These are phyloP conservation scores for Hydropotes inermis DNA, from an alignment of 2,113 vertebrate species.

Conservation along the genomic window DNA sequence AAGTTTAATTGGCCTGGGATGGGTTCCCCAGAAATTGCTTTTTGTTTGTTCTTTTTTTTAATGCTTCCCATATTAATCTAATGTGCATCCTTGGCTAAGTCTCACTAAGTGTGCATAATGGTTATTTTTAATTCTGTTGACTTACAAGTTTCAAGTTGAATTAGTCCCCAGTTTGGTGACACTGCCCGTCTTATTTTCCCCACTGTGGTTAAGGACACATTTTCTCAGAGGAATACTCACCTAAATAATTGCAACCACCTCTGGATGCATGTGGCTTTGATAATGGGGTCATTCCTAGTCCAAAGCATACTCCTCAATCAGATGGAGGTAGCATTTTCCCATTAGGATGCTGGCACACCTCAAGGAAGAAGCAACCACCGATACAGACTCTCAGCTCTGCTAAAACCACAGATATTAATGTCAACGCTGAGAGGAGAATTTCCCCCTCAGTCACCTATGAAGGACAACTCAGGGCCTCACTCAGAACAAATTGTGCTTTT, in stretches of 20 bases:
- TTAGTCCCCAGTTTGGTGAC: not conserved
- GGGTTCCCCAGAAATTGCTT: not conserved
- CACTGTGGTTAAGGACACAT: not conserved
- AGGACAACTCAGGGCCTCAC: not conserved
- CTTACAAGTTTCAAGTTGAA: not conserved
- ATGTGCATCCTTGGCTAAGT: not conserved
- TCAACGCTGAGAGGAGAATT: not conserved
- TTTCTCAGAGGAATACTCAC: not conserved
- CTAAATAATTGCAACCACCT: not conserved
- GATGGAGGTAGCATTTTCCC: not conserved
- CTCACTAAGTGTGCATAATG: too few relatives aligned
- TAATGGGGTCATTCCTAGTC: not conserved
- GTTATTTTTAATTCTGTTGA: not conserved
- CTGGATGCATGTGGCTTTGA: not conserved
- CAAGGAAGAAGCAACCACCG: not conserved
- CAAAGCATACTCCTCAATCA: not conserved
- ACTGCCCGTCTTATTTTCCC: not conserved
- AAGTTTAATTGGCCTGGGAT: not conserved
- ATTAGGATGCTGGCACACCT: not conserved
- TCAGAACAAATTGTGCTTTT: constrained; percentile 34
- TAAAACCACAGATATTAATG: not conserved
- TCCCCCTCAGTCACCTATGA: not conserved
- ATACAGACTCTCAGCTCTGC: not conserved
- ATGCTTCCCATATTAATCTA: not conserved
- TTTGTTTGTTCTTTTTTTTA: not conserved